A percentile compares a stretch with the other conserved stretches of the same genome.
phyloP scores from a whole-genome alignment of 2,888 invertebrate species.

The Parochlus steinenii region DNA sequence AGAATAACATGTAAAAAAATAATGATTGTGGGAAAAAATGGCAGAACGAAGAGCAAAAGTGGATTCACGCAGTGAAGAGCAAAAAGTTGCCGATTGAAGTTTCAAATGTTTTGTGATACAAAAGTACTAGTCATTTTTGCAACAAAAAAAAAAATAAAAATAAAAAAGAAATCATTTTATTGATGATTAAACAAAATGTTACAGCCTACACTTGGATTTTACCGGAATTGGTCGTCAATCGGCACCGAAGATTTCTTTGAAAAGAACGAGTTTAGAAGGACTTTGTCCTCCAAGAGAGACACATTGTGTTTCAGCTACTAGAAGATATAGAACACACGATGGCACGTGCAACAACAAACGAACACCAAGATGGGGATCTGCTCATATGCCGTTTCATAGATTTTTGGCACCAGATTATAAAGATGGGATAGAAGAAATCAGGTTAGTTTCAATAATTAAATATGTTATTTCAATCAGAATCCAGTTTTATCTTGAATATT shows the following conservation, averaged over 20 bases:
- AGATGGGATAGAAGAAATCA: slow-evolving; percentile 42
- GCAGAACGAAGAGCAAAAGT: too few species aligned
- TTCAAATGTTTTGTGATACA: slow-evolving; percentile 6
- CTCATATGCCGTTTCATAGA: slow-evolving; percentile 66
- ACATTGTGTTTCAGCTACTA: slow-evolving; percentile 50
- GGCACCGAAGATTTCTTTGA: slow-evolving; percentile 26
- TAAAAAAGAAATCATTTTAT: slow-evolving; percentile 1
- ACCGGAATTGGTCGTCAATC: slow-evolving; percentile 26
- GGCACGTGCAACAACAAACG: slow-evolving; percentile 78
- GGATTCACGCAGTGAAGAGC: too few species aligned
- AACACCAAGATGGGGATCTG: slow-evolving; percentile 62
- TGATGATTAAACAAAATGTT: background rate
- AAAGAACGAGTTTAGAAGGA: slow-evolving; percentile 27
- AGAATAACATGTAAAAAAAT: too few species aligned
- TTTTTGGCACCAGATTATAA: slow-evolving; percentile 68
- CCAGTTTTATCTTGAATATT: too few species aligned
- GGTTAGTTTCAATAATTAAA: slow-evolving; percentile 14
- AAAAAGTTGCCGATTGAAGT: slow-evolving; percentile 3
- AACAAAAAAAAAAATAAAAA: background rate
- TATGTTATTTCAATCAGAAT: slow-evolving; percentile 1
- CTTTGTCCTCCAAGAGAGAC: slow-evolving; percentile 52
- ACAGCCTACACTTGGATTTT: slow-evolving; percentile 25
- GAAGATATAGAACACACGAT: slow-evolving; percentile 65
- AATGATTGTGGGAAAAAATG: too few species aligned
- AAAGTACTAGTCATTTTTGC: slow-evolving; percentile 1